phyloP scores from a whole-genome alignment of 2,888 invertebrate species.

The Campaea margaritaria region DNA sequence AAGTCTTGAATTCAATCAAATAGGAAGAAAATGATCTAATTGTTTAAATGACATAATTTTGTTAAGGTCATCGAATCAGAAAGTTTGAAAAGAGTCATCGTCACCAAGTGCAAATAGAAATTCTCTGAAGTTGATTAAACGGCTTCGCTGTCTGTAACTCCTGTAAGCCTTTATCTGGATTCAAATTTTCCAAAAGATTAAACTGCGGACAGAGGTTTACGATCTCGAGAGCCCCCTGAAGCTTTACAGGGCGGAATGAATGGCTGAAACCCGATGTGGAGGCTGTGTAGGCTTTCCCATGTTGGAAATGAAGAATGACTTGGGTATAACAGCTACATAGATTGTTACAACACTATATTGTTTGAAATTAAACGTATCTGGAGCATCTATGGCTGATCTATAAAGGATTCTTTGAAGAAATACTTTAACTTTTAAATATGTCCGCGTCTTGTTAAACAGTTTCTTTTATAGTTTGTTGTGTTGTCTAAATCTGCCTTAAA shows the following conservation, averaged over 20 bases:
- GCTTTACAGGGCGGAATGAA: constrained; percentile 45
- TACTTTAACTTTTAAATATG: too few relatives aligned
- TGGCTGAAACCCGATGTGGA: constrained; percentile 18
- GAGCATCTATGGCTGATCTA: too few relatives aligned
- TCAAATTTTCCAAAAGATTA: constrained; percentile 69
- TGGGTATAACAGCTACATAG: background rate
- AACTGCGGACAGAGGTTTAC: constrained; percentile 67
- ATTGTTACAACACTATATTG: background rate
- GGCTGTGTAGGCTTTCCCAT: constrained; percentile 19
- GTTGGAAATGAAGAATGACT: constrained; percentile 20
- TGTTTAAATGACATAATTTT: too few relatives aligned
- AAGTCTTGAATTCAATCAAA: too few relatives aligned
- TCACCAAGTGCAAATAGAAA: constrained; percentile 42
- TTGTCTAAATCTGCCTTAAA: too few relatives aligned
- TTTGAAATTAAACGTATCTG: background rate
- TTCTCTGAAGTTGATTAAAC: constrained; percentile 59
- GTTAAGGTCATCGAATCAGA: too few relatives aligned
- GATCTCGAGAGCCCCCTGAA: constrained; percentile 59
- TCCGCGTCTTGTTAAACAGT: too few relatives aligned
- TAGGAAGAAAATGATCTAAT: too few relatives aligned
- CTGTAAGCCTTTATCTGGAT: constrained; percentile 58
- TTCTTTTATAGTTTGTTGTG: too few relatives aligned
- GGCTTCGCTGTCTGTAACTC: constrained; percentile 45
- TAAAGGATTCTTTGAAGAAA: too few relatives aligned
- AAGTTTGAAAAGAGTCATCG: background rate